phyloP scores from a whole-genome alignment of 2,113 vertebrate genomes.

The Pipa parva region DNA sequence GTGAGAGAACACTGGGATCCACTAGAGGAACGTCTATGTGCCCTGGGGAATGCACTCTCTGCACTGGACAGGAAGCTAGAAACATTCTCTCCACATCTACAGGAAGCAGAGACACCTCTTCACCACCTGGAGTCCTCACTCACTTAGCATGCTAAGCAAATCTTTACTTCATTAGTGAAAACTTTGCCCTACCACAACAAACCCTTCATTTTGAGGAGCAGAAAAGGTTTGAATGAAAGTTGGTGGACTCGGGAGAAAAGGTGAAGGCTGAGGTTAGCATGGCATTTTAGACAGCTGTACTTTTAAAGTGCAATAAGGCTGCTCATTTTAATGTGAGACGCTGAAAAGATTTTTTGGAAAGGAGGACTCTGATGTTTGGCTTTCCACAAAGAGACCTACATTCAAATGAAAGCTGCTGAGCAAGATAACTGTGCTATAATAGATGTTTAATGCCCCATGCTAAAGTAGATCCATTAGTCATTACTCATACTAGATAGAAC shows the following conservation, averaged over 20 bases:
- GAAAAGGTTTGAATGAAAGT: not conserved
- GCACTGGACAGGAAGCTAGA: constrained; percentile 22
- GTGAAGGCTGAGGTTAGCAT: not conserved
- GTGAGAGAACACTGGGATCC: constrained; percentile 29
- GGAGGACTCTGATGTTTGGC: no score
- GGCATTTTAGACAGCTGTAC: no score
- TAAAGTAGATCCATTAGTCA: no score
- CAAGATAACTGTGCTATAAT: no score
- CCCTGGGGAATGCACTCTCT: constrained; percentile 15
- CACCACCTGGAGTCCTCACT: constrained; percentile 13
- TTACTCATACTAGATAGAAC: no score
- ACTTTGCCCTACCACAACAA: constrained; percentile 2
- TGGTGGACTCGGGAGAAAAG: not conserved
- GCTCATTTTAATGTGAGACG: no score
- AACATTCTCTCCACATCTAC: constrained; percentile 6
- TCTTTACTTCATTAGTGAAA: constrained; percentile 9
- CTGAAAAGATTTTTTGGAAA: no score
- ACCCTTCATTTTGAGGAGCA: not conserved
- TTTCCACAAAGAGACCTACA: no score
- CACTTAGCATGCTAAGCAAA: constrained; percentile 4
- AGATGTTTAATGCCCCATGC: no score
- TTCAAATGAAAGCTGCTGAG: no score
- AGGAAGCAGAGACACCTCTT: constrained; percentile 14
- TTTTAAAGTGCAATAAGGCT: no score
- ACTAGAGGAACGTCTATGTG: constrained; percentile 17